phyloP scores from a whole-genome alignment of 2,113 vertebrate genomes.

The Oophaga pumilio region DNA sequence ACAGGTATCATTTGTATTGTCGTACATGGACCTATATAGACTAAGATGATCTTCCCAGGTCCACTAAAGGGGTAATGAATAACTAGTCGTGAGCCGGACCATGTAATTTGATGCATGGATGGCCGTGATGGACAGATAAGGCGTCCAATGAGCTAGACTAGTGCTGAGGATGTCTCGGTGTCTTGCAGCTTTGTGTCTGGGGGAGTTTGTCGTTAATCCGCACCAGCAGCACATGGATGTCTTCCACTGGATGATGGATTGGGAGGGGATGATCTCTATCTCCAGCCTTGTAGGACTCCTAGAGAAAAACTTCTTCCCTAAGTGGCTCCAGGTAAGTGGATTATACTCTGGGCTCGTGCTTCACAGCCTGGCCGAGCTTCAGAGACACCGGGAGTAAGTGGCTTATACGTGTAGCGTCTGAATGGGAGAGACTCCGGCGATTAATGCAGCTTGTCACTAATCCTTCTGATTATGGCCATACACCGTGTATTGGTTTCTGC shows the following conservation, averaged over 20 bases:
- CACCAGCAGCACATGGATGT: constrained; percentile 98
- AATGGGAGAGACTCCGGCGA: no score
- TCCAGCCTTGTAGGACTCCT: constrained; percentile 90
- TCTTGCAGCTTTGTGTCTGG: constrained; percentile 84
- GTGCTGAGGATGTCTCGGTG: background rate
- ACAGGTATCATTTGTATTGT: no score
- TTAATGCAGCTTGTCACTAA: no score
- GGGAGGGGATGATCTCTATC: constrained; percentile 96
- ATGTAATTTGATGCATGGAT: no score
- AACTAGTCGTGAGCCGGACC: no score
- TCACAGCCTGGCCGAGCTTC: background rate
- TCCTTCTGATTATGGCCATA: no score
- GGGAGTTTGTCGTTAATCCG: constrained; percentile 92
- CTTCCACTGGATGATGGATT: constrained; percentile 96
- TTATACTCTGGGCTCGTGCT: background rate
- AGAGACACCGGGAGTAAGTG: background rate
- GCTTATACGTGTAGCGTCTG: no score
- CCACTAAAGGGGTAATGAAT: no score
- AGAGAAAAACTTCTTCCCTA: constrained; percentile 96
- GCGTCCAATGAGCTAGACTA: no score
- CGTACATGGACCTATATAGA: no score
- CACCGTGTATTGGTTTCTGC: no score
- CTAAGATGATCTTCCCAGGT: no score
- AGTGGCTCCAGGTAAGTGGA: constrained; percentile 90
- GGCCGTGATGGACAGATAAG: background rate